phyloP scores from a whole-genome alignment of 2,888 invertebrate genomes.

The Pemphredon lugubris region DNA sequence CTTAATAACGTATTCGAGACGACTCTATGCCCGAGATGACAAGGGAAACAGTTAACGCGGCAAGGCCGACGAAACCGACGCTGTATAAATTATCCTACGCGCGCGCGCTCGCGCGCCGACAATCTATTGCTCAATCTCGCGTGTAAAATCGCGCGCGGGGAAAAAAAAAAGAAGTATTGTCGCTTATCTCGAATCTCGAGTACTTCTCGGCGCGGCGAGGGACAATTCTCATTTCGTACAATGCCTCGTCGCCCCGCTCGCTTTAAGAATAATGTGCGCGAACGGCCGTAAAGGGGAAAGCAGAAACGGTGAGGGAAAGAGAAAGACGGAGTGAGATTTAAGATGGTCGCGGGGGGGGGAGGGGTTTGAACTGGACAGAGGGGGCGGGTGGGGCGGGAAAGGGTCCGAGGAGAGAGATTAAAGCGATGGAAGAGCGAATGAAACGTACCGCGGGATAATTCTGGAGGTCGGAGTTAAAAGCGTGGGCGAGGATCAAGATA shows the following conservation, averaged over 20 bases:
- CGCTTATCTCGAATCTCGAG: constrained; percentile 34
- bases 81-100: too few species aligned
- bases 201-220: constrained; percentile 10
- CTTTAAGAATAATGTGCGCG: constrained; percentile 31
- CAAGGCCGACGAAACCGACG: too few species aligned
- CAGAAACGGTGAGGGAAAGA: constrained; percentile 6
- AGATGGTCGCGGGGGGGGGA: too few species aligned
- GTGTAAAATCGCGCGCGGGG: constrained; percentile 11
- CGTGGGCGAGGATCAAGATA: constrained; percentile 64
- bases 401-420: background rate
- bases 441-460: constrained; percentile 57
- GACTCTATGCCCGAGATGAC: too few species aligned
- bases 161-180: constrained; percentile 1
- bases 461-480: constrained; percentile 58
- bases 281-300: constrained; percentile 38
- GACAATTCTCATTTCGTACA: constrained; percentile 32
- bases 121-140: constrained; percentile 33
- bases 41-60: too few species aligned
- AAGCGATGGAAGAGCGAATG: constrained; percentile 24
- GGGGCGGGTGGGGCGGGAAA: too few species aligned
- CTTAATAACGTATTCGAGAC: too few species aligned
- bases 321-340: constrained; percentile 7
- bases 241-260: constrained; percentile 5
- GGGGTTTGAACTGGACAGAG: too few species aligned
- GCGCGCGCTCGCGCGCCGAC: too few species aligned